These are phyloP conservation scores for Agriopis marginaria DNA, from an alignment of 2,888 invertebrate genomes.

Conservation along the genomic window DNA sequence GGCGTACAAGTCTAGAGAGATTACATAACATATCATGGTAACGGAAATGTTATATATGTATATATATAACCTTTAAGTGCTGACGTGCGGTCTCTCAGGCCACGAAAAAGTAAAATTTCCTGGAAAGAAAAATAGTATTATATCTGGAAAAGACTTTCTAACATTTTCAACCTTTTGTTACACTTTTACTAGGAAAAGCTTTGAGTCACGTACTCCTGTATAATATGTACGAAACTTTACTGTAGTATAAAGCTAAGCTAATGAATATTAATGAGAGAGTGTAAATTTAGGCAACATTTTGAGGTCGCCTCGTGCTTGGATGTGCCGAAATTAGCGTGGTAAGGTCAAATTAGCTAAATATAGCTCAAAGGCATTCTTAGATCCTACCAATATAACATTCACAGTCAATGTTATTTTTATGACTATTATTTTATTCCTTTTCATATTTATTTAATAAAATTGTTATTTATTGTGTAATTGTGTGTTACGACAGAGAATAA, in stretches of 20 bases:
- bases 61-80: no score
- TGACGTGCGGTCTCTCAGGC: no score
- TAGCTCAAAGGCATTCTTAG: conserved; percentile 12
- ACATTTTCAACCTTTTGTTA: not conserved
- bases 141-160: no score
- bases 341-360: conserved; percentile 17
- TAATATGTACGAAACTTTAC: conserved; percentile 12
- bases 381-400: not conserved
- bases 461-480: no score
- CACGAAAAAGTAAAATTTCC: no score
- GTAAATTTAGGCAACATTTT: conserved; percentile 28
- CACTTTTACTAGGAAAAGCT: conserved; percentile 5
- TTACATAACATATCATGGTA: no score
- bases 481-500: no score
- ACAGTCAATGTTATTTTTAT: not conserved
- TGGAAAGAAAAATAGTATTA: not conserved
- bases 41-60: no score
- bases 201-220: conserved; percentile 7
- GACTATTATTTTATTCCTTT: no score
- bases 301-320: conserved; percentile 12
- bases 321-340: conserved; percentile 20
- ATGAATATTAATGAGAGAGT: conserved; percentile 31
- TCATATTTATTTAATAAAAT: no score
- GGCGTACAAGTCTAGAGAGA: no score
- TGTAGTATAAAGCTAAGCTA: conserved; percentile 19